These are phyloP conservation scores for Orestias chungarensis DNA, from an alignment of 2,797 vertebrate species.

Conservation along the genomic window DNA sequence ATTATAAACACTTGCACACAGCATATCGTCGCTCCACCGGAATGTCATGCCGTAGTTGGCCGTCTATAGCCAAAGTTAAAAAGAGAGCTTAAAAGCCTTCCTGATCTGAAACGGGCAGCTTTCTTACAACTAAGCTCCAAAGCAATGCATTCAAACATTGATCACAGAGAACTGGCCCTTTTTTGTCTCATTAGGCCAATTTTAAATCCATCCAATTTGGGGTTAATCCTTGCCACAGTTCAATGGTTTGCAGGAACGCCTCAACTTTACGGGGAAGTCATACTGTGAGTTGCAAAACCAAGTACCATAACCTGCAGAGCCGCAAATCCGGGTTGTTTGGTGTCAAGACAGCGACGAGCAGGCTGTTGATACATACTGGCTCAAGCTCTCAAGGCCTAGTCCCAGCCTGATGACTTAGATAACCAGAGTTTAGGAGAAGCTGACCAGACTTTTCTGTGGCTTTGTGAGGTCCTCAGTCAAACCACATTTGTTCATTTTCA, in stretches of 20 bases:
- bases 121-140: conserved; percentile 35
- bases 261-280: conserved; percentile 39
- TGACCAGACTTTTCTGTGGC: background rate
- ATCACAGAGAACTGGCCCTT: conserved; percentile 46
- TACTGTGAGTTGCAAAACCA: conserved; percentile 4
- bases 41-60: background rate
- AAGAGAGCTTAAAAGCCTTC: conserved; percentile 1
- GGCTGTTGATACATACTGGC: background rate
- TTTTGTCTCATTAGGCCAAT: conserved; percentile 51
- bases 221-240: conserved; percentile 72
- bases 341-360: background rate
- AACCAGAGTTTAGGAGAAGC: background rate
- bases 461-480: background rate
- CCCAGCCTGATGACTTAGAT: background rate
- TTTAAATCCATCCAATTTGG: conserved; percentile 68
- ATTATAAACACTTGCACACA: background rate
- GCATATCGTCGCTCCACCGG: background rate
- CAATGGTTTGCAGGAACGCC: conserved; percentile 66
- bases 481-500: background rate
- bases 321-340: background rate
- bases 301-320: conserved; percentile 4
- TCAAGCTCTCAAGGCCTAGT: too few species aligned
- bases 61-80: conserved; percentile 1
- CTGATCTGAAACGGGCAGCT: conserved; percentile 17
- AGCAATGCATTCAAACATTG: conserved; percentile 46